These are phyloP conservation scores for Eupithecia centaureata DNA, from an alignment of 2,888 invertebrate genomes.

Conservation along the genomic window DNA sequence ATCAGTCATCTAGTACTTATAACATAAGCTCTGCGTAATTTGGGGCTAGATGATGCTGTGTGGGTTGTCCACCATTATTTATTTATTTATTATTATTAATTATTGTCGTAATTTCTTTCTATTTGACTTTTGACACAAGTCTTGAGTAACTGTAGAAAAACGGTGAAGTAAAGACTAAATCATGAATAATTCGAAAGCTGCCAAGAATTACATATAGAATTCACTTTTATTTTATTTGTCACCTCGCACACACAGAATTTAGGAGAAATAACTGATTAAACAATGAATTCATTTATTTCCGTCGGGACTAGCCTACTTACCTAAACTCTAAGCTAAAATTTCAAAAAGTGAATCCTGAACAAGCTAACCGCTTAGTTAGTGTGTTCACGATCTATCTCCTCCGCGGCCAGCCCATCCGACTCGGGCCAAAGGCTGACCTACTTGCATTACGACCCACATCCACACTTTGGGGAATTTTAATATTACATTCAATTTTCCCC, in stretches of 20 bases:
- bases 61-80: too few relatives aligned
- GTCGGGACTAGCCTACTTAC: too few relatives aligned
- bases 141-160: background rate
- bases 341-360: background rate
- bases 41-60: too few relatives aligned
- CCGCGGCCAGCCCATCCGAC: constrained; percentile 27
- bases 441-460: constrained; percentile 69
- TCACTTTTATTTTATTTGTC: background rate
- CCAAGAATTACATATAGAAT: too few relatives aligned
- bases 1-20: too few relatives aligned
- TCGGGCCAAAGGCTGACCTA: constrained; percentile 60
- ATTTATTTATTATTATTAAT: too few relatives aligned
- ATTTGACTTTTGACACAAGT: background rate
- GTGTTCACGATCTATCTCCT: constrained; percentile 17
- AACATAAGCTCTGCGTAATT: too few relatives aligned
- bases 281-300: background rate
- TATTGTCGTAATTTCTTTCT: background rate
- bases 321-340: background rate
- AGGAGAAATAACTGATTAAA: too few relatives aligned
- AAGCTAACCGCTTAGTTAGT: constrained; percentile 24
- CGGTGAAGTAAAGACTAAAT: background rate
- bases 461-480: constrained; percentile 51
- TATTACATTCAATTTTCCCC: constrained; percentile 38
- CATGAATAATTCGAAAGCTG: too few relatives aligned
- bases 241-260: background rate